These are phyloP conservation scores for Portevinia maculata DNA, from an alignment of 2,888 invertebrate genomes.

Conservation along the genomic window DNA sequence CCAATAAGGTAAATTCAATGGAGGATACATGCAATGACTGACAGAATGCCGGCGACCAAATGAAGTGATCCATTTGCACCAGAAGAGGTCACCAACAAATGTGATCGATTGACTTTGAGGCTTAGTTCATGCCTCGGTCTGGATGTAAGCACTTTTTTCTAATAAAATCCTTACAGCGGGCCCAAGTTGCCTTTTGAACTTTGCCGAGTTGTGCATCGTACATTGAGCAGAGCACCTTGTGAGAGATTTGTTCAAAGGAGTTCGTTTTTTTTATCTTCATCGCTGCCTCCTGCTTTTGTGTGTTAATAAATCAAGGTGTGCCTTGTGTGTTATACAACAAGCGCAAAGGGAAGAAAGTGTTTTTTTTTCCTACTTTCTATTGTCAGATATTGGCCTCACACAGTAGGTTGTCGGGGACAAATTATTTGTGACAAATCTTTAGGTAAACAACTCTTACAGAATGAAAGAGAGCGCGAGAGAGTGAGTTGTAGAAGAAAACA, in stretches of 20 bases:
- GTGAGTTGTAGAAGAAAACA: slow-evolving; percentile 23
- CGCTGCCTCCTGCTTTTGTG: slow-evolving; percentile 40
- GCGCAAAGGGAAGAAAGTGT: slow-evolving; percentile 45
- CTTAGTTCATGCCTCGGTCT: slow-evolving; percentile 28
- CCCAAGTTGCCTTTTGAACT: slow-evolving; percentile 63
- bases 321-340: slow-evolving; percentile 35
- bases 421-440: slow-evolving; percentile 73
- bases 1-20: background rate
- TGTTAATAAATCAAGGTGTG: slow-evolving; percentile 69
- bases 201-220: slow-evolving; percentile 43
- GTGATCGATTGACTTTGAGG: slow-evolving; percentile 58
- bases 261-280: slow-evolving; percentile 17
- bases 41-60: slow-evolving; percentile 43
- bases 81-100: slow-evolving; percentile 52
- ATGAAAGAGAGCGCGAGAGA: too few relatives aligned
- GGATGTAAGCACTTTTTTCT: slow-evolving; percentile 65
- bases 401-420: slow-evolving; percentile 71
- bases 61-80: slow-evolving; percentile 58
- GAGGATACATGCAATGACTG: slow-evolving; percentile 29
- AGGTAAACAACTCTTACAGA: slow-evolving; percentile 62
- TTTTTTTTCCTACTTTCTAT: slow-evolving; percentile 27
- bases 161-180: slow-evolving; percentile 56
- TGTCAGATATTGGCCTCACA: slow-evolving; percentile 61
- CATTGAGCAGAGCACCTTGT: slow-evolving; percentile 30
- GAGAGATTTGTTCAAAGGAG: slow-evolving; percentile 36